Conservation (phyloP, 2,113 vertebrate species). For the Tragelaphus imberbis region DNA sequence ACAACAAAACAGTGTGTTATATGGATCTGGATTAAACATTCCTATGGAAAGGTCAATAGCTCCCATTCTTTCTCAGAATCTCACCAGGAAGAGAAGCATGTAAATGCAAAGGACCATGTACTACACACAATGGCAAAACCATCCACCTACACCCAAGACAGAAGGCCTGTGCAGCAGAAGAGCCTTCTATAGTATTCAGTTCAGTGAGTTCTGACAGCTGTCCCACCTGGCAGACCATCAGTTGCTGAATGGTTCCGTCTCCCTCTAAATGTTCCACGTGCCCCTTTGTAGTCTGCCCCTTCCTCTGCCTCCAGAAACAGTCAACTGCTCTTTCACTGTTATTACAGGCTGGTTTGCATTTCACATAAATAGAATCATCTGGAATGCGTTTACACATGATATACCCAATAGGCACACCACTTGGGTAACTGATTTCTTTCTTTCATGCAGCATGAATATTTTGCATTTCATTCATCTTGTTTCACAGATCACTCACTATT, state of each 20-base stretch:
- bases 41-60: neutral
- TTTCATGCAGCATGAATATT: too few species aligned
- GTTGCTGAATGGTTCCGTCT: too few species aligned
- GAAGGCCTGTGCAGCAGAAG: rapidly evolving
- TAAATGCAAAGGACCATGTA: rapidly evolving
- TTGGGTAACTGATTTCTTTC: neutral
- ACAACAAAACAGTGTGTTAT: neutral
- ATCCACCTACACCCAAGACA: neutral
- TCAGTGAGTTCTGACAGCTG: neutral
- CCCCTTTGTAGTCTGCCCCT: too few species aligned
- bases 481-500: neutral
- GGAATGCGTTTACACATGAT: rapidly evolving
- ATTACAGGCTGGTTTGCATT: neutral
- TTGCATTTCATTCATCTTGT: neutral
- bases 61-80: neutral
- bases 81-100: neutral
- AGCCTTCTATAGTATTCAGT: too few species aligned
- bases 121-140: rapidly evolving
- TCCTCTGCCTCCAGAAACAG: neutral
- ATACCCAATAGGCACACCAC: rapidly evolving
- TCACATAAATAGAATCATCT: neutral
- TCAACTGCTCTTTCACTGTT: neutral
- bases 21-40: neutral
- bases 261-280: neutral
- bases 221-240: neutral